Evolutionary conservation across 2,888 invertebrate species (phyloP).

Genomic region (Drosophila incognita): DNA sequence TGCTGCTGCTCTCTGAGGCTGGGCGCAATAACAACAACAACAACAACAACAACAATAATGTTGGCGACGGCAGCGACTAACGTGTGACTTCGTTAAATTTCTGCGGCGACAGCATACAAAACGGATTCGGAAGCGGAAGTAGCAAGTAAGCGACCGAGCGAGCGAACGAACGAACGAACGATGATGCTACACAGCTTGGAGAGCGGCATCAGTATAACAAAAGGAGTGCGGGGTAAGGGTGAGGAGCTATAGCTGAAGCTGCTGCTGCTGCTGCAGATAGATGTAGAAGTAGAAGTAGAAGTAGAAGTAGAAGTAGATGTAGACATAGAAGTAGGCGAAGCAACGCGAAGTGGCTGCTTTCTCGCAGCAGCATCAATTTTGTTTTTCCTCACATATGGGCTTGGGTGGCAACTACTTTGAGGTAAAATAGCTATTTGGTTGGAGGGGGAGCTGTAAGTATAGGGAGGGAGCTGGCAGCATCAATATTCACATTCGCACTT

Average conservation of each 20-base stretch:
- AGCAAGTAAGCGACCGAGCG: constrained; percentile 77
- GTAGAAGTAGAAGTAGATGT: not conserved
- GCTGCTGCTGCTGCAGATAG: constrained; percentile 12
- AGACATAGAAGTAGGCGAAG: constrained; percentile 61
- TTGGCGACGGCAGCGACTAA: constrained; percentile 55
- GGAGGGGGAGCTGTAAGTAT: not conserved
- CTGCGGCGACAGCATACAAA: constrained; percentile 81
- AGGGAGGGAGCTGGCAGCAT: constrained; percentile 32
- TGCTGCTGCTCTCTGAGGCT: constrained; percentile 31
- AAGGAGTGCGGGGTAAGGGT: not conserved
- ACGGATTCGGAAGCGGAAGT: constrained; percentile 80
- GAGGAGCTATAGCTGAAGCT: constrained; percentile 1
- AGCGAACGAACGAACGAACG: constrained; percentile 44
- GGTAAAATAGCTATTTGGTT: constrained; percentile 1
- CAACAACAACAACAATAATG: constrained; percentile 17
- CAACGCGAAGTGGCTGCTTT: constrained; percentile 69
- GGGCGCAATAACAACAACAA: constrained; percentile 23
- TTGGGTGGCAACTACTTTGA: constrained; percentile 39
- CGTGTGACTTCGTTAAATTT: constrained; percentile 81
- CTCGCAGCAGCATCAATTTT: constrained; percentile 9
- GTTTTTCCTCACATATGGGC: not conserved
- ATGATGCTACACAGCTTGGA: constrained; percentile 5
- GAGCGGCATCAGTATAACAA: not conserved
- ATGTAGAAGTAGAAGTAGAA: not conserved
- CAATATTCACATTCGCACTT: constrained; percentile 82